Evolutionary conservation across 2,113 vertebrate genomes (phyloP), one percentile per base, ranked within the genome.

Genomic region (Campylomormyrus tamandua): DNA sequence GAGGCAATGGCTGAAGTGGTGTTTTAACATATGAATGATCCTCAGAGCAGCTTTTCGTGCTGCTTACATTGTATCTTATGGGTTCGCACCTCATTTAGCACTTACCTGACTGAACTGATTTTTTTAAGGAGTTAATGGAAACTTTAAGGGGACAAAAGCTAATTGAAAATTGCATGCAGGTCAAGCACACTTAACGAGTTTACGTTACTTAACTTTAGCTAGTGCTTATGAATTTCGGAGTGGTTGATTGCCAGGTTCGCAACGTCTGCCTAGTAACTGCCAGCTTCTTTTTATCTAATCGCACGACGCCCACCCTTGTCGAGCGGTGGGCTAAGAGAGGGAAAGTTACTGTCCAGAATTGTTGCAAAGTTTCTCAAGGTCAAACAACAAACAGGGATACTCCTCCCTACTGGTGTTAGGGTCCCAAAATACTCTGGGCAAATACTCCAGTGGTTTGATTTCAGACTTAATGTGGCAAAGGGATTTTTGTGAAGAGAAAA

Each of bases 151-250:
- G 93, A 94, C 93, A 90, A 94, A 94, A 95, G 93, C 94, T 95
- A 95, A 96, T 95, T 96, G 95, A 95, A 96, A 90, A 95, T 94
- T 94, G 95, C 95, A 94, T 94, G 93, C 94, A 93, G 95, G 95
- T 96, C 95, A 95, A 94, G 95, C 94, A 94, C 93, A 93, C 95
- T 95, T 95, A 96, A 95, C 94, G 95, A 95, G 93, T 95, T 94
- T 93, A 93, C 93, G 94, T 95, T 95, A 95, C 93, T 95, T 95
- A 93, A 93, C 91, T 93, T 95, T 86, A 83, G 50, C 90, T 83
- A 45, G 52, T 52, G 83, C 80, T 53, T 87, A 80, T 95, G 93
- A 95, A 93, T 94, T 94, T 95, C 95, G 94, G 92, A 92, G 94
- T 90, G 93, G 93, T 92, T 92, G 92, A 95, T 94, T 96, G 94